Evolutionary conservation across 2,797 vertebrate genomes (phyloP).

Genomic region (Centropyge bicolor): DNA sequence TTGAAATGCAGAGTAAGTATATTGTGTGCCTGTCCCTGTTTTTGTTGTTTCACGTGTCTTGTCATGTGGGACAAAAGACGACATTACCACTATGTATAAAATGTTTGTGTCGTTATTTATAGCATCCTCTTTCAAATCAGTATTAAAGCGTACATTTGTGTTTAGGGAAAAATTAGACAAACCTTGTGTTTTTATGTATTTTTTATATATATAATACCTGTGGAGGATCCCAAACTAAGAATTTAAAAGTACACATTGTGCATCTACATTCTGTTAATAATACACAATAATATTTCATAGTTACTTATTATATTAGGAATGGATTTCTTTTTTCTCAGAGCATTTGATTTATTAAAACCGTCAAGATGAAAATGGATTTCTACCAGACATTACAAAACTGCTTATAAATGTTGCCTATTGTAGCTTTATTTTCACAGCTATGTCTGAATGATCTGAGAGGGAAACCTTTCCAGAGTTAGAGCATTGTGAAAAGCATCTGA

Average conservation of each 20-base stretch:
- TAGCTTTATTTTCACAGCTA: background rate
- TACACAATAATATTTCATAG: too few relatives aligned
- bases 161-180: too few relatives aligned
- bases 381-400: background rate
- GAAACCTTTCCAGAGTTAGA: background rate
- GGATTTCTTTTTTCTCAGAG: background rate
- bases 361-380: background rate
- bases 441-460: background rate
- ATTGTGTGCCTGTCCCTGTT: background rate
- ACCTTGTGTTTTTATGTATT: background rate
- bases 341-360: background rate
- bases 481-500: slow-evolving; percentile 3
- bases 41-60: background rate
- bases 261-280: background rate
- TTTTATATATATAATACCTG: background rate
- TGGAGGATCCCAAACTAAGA: background rate
- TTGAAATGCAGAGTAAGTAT: slow-evolving; percentile 1
- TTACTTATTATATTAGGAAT: background rate
- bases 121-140: background rate
- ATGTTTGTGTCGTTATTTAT: background rate
- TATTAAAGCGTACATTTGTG: background rate
- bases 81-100: background rate
- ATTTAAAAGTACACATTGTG: background rate
- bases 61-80: background rate
- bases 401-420: background rate